Conservation (phyloP, 1,140 invertebrate genomes). For the Vanessa atalanta region DNA sequence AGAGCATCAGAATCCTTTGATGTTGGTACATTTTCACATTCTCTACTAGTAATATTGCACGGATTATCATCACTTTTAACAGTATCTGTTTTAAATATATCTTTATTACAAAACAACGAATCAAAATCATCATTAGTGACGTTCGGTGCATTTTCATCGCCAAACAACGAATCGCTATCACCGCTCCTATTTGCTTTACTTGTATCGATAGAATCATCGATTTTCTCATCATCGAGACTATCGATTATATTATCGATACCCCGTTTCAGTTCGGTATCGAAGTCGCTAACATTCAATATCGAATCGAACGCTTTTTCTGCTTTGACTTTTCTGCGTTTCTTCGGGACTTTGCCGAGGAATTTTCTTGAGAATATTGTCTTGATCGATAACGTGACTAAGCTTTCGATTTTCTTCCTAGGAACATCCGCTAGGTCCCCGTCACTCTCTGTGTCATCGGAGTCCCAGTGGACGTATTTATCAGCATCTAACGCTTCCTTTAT, state of each 20-base stretch:
- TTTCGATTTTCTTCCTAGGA: slow-evolving; percentile 35
- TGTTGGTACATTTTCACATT: no score
- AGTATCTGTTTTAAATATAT: no score
- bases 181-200: background rate
- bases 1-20: no score
- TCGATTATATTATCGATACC: slow-evolving; percentile 52
- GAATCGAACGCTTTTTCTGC: slow-evolving; percentile 48
- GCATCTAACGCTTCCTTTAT: slow-evolving; percentile 45
- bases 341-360: slow-evolving; percentile 58
- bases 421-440: slow-evolving; percentile 32
- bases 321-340: slow-evolving; percentile 53
- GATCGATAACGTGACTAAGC: slow-evolving; percentile 42
- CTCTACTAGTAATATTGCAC: no score
- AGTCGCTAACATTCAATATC: slow-evolving; percentile 33
- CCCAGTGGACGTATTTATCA: slow-evolving; percentile 57
- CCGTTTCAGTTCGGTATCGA: slow-evolving; percentile 34
- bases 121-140: slow-evolving; percentile 35
- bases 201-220: slow-evolving; percentile 1
- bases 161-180: slow-evolving; percentile 34
- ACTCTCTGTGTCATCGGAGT: slow-evolving; percentile 48
- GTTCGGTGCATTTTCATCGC: slow-evolving; percentile 23
- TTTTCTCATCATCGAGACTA: slow-evolving; percentile 42
- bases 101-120: slow-evolving; percentile 20
- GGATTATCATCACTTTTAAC: no score
- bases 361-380: slow-evolving; percentile 56